Base-by-base conservation (phyloP, 2,797 vertebrate genomes). In the Leucoraja ocellata region DNA sequence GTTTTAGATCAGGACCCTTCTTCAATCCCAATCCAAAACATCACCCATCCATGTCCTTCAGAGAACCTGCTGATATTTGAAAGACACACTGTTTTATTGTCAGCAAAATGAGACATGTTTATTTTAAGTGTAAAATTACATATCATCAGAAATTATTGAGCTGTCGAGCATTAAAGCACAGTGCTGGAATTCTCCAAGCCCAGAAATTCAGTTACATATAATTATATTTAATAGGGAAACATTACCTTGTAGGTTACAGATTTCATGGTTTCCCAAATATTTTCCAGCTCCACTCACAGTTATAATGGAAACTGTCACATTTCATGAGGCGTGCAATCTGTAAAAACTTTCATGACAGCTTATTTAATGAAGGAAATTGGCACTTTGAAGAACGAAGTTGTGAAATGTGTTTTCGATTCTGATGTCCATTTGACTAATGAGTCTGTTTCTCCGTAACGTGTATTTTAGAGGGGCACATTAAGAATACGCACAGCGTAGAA, bases 331-430 rank as follows among this genome's bases (percentile, higher is more conserved):
- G 16, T 74, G 23, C 65, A 54, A 74, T 91, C 90, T 28, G 39
- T 39, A 74, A 74, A 91, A 91, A 73, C 68, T 74, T 91, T 91
- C 54, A 91, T 74, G 90, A 91, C 90, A 91, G 90, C 23, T 74
- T 91, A 74, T 91, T 91, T 91, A 91, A 91, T 91, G 71, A 91
- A 91, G 90, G 90, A 74, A 91, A 91, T 91, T 91, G 90, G 68
- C 90, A 74, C 90, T 91, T 91, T 91, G 90, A 71, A 68, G 90
- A 74, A 74, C 46, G 68, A 91, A 91, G 90, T 74, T 91, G 90
- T 74, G 54, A 91, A 91, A 91, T 91, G 90, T 91, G 90, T 91
- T 91, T 91, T 91, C 74, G 54, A 91, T 91, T 91, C 84, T 54
- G 36, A 54, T 11, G 68, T 91, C 68, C 11, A 91, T 36, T 74